phyloP scores from a whole-genome alignment of 1,140 invertebrate genomes.

The Apis cerana region DNA sequence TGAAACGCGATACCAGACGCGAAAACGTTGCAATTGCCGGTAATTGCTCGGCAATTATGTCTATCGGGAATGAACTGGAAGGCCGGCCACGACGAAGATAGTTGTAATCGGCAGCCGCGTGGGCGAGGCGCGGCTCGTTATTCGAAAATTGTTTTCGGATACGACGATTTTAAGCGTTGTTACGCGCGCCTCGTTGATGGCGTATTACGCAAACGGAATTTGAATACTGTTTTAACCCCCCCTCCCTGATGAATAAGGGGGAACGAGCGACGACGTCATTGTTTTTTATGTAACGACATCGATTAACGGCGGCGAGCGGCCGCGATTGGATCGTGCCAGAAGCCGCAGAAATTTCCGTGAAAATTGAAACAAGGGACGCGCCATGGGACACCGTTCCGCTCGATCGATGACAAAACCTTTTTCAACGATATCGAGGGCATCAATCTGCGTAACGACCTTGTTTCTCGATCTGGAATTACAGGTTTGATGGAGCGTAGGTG shows the following conservation, averaged over 20 bases:
- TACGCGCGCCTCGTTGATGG: conserved; percentile 21
- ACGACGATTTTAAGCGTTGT: conserved; percentile 45
- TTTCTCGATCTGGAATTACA: no score
- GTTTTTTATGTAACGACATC: conserved; percentile 49
- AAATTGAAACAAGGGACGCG: conserved; percentile 24
- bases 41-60: conserved; percentile 66
- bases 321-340: conserved; percentile 22
- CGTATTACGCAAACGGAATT: conserved; percentile 19
- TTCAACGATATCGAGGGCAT: no score
- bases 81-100: neutral
- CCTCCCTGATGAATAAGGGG: no score
- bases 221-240: no score
- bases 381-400: neutral
- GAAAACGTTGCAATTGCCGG: conserved; percentile 39
- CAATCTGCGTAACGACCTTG: no score
- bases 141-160: conserved; percentile 44
- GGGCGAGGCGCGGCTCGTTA: conserved; percentile 35
- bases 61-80: conserved; percentile 34
- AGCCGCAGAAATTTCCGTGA: conserved; percentile 34
- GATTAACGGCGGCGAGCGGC: conserved; percentile 37
- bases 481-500: no score
- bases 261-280: neutral
- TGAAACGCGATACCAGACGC: neutral
- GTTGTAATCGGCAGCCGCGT: conserved; percentile 32
- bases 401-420: conserved; percentile 15